Conservation (phyloP, 2,797 vertebrate genomes). For the Chelon auratus region DNA sequence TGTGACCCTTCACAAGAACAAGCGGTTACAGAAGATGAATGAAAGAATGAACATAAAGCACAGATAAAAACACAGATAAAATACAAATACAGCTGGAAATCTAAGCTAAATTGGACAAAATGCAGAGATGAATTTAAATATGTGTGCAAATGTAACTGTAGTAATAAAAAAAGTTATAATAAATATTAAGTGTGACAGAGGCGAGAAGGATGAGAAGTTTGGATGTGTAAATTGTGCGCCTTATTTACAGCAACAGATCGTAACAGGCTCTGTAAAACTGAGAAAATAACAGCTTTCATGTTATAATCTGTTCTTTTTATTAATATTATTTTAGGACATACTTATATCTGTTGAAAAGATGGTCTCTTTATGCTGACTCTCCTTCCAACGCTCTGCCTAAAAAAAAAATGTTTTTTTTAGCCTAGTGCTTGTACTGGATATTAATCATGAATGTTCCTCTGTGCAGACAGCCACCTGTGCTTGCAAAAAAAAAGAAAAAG, state of each 20-base stretch:
- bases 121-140: too few species aligned
- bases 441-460: slow-evolving; percentile 39
- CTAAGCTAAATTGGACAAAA: too few species aligned
- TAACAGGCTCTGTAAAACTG: not conserved
- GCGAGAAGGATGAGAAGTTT: not conserved
- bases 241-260: not conserved
- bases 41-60: too few species aligned
- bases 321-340: not conserved
- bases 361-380: not conserved
- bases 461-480: slow-evolving; percentile 40
- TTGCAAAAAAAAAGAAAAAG: not conserved
- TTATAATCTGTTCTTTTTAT: too few species aligned
- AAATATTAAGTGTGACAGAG: not conserved
- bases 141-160: not conserved
- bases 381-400: slow-evolving; percentile 10
- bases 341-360: slow-evolving; percentile 2
- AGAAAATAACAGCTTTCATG: not conserved
- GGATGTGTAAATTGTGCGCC: not conserved
- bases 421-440: slow-evolving; percentile 17
- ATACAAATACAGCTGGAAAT: not conserved
- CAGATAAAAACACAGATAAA: not conserved
- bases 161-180: not conserved
- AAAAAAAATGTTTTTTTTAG: slow-evolving; percentile 24
- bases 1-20: too few species aligned
- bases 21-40: too few species aligned